phyloP scores from a whole-genome alignment of 2,888 invertebrate species.

The Ctenicera cuprea region DNA sequence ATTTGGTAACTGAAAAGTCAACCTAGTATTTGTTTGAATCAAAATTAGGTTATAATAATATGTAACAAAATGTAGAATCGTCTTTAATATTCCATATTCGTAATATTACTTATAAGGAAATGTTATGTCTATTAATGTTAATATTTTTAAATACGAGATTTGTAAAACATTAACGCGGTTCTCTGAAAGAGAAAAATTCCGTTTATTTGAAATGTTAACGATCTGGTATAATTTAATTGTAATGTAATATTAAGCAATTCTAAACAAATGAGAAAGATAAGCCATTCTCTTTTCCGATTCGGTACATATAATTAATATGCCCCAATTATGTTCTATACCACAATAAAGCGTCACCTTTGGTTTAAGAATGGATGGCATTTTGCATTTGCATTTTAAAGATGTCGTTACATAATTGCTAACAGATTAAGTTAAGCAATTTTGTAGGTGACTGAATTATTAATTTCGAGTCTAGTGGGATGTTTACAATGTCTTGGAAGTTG shows the following conservation, averaged over 20 bases:
- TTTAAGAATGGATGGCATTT: slow-evolving; percentile 25
- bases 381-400: slow-evolving; percentile 10
- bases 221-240: neutral
- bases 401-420: neutral
- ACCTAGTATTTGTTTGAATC: no score
- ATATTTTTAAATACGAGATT: no score
- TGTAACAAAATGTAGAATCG: no score
- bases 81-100: no score
- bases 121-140: no score
- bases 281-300: slow-evolving; percentile 1
- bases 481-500: neutral
- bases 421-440: slow-evolving; percentile 22
- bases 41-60: no score
- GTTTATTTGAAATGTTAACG: no score
- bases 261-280: neutral
- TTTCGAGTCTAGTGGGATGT: neutral
- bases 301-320: neutral
- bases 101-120: no score
- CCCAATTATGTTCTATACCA: neutral
- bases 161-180: no score
- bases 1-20: no score
- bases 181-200: no score
- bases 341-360: slow-evolving; percentile 14
- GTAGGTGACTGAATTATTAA: slow-evolving; percentile 17
- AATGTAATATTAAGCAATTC: neutral